Percentiles rank a stretch among this genome's conserved stretches.
Conservation (phyloP, 2,113 vertebrate genomes). For the Anseranas semipalmata region DNA sequence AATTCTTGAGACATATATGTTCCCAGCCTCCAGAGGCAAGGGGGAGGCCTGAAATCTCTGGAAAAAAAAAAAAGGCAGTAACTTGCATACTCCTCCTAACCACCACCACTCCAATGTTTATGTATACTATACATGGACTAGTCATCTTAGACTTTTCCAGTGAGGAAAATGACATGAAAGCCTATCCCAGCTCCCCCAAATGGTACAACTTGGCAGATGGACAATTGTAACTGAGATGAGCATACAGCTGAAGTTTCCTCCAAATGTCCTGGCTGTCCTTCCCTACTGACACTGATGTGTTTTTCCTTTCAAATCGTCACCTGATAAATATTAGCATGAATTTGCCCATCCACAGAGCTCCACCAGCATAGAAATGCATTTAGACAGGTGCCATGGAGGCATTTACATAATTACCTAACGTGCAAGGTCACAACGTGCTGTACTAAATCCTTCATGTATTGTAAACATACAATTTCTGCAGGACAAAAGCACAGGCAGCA, state of each 20-base stretch:
- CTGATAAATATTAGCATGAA: not conserved
- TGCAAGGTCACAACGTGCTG: conserved; percentile 42
- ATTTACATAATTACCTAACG: not conserved
- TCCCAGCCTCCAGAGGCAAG: not conserved
- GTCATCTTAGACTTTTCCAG: not conserved
- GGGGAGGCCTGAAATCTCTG: not conserved
- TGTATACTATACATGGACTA: not conserved
- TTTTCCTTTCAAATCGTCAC: not conserved
- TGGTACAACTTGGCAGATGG: not conserved
- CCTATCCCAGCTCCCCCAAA: not conserved
- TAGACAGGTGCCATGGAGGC: not conserved
- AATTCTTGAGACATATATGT: not conserved
- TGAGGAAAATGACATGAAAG: not conserved
- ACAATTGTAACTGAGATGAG: not conserved
- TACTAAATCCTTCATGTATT: not conserved
- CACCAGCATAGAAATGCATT: not conserved
- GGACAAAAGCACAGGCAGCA: not conserved
- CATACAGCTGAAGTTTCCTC: not conserved
- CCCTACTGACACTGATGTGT: not conserved
- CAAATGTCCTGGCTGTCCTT: not conserved
- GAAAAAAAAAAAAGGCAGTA: not conserved
- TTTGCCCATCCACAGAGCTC: not conserved
- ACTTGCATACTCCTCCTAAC: not conserved
- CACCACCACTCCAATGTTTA: not conserved
- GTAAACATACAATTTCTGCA: conserved; percentile 22